Evolutionary conservation across 2,113 vertebrate genomes (phyloP), one percentile per base, ranked within the genome.

Genomic region (Brachypodius melanocephalos): DNA sequence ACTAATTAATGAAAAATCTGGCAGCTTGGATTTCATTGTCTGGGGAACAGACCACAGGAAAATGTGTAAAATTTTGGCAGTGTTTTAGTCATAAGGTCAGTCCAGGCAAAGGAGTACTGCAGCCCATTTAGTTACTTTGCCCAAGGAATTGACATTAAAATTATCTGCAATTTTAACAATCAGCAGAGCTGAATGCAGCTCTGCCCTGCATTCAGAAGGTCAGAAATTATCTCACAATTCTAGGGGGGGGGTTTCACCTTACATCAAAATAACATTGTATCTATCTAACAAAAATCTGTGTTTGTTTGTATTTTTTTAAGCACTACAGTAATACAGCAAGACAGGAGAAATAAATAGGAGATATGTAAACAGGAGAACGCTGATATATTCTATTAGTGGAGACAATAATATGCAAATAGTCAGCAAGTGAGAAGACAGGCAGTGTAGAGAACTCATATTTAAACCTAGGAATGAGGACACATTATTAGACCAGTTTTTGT

Each of bases 1-100:
- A 71, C 71, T 79, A 95, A 89, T 92, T 96, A 96, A 88, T 83
- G 89, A 93, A 85, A 85, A 87, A 88, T 68, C 84, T 91, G 81
- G 80, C 87, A 87, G 58, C 74, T 69, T 79, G 69, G 36, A 81
- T 92, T 73, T 84, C 69, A 75, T 89, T 92, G 59, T 96, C 76
- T 84, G 66, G 63, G 83, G 85, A 88, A 36, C 46, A 94, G 49
- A 91, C 43, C 69, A 72, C 82, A 72, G 61, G 69, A 95, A 96
- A 95, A 93, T 11, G 3, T 76, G 87, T 69, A 89, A 69, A 95
- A 69, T 80, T 79, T 90, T 94, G 94, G 71, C 87, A 85, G 18
- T 38, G 12, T 43, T 89, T 76, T 85, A 93, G 38, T 78, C 25
- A 48, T 58, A 67, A 94, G 84, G 71, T 89, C 71, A 91, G 82